Evolutionary conservation across 1,140 invertebrate genomes (phyloP).

Genomic region (Brachionus rubens): DNA sequence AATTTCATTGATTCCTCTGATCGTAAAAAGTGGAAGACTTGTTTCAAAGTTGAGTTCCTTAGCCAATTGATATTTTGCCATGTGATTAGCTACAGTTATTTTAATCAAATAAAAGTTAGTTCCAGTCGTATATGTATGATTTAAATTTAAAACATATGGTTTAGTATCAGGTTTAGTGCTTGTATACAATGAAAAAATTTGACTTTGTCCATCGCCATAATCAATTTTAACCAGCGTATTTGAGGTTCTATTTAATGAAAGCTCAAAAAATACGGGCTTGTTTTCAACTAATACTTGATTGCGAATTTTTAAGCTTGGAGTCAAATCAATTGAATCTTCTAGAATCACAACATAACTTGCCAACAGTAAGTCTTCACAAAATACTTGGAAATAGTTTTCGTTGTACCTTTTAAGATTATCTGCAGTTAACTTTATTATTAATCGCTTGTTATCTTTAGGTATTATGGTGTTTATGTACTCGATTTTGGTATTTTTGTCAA

Average conservation of each 20-base stretch:
- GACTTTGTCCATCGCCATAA: constrained; percentile 11
- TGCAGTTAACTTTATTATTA: not conserved
- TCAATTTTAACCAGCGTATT: constrained; percentile 1
- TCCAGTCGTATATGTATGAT: not conserved
- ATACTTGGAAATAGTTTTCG: constrained; percentile 13
- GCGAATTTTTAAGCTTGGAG: not conserved
- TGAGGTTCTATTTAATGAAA: not conserved
- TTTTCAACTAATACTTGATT: constrained; percentile 2
- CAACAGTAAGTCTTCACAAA: not conserved
- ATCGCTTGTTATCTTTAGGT: not conserved
- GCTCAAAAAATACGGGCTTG: constrained; percentile 9
- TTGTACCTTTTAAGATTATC: constrained; percentile 12
- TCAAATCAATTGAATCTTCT: not conserved
- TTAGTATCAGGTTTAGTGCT: not conserved
- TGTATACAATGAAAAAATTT: not conserved
- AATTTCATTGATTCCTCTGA: not conserved
- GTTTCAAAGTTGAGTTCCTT: not conserved
- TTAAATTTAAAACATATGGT: not conserved
- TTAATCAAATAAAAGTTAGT: not conserved
- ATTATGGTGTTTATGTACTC: not conserved
- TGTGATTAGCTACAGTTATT: constrained; percentile 7
- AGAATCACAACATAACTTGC: constrained; percentile 26
- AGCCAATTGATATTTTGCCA: not conserved
- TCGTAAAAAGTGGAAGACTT: not conserved
- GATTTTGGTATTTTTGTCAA: not conserved